Conservation (phyloP, 2,888 invertebrate genomes). For the Tribolium freemani region DNA sequence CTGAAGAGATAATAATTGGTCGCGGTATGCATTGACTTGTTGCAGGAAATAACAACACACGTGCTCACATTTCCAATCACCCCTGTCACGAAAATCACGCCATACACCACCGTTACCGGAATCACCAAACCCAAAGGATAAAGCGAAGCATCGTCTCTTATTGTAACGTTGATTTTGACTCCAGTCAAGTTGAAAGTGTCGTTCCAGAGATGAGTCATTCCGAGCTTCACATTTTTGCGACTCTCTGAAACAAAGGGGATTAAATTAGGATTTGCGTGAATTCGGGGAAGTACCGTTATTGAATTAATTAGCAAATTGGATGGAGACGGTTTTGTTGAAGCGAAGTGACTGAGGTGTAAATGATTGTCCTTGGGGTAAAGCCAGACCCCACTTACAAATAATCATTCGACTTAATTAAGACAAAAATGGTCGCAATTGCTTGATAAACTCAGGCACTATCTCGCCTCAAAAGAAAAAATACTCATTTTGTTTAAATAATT, state of each 20-base stretch:
- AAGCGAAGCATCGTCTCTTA: not conserved
- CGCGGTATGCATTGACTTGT: conserved; percentile 87
- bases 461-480: not conserved
- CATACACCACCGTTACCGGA: conserved; percentile 82
- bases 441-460: not conserved
- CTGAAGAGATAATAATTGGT: conserved; percentile 89
- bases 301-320: not conserved
- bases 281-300: not conserved
- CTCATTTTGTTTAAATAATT: too few species aligned
- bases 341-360: not conserved
- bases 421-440: not conserved
- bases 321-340: not conserved
- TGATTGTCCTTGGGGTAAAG: not conserved
- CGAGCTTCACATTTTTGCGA: not conserved
- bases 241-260: not conserved
- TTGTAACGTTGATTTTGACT: not conserved
- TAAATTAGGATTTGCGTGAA: too few species aligned
- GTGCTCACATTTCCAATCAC: conserved; percentile 87
- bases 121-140: conserved; percentile 70
- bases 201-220: not conserved
- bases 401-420: not conserved
- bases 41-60: conserved; percentile 88
- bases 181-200: not conserved
- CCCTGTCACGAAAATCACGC: conserved; percentile 82
- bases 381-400: not conserved